Conservation (phyloP, 2,888 invertebrate genomes). For the Sepiola atlantica region DNA sequence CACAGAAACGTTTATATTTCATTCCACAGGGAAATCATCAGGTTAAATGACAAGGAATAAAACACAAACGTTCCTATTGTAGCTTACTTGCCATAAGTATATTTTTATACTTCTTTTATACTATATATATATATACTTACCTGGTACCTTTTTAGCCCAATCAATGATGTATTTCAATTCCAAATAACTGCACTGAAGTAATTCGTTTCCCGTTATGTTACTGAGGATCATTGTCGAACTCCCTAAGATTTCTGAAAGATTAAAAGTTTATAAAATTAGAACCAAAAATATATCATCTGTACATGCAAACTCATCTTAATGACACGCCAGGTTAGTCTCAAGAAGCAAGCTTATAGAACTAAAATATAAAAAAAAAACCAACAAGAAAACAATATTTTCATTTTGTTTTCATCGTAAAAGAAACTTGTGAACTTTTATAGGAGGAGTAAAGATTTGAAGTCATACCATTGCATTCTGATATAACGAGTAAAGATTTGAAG, state of each 20-base stretch:
- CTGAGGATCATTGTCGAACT: conserved; percentile 48
- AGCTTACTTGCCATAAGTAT: too few relatives aligned
- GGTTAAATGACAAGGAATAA: too few relatives aligned
- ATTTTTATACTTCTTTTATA: too few relatives aligned
- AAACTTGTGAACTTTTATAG: too few relatives aligned
- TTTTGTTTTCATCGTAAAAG: too few relatives aligned
- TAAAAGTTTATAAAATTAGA: conserved; percentile 40
- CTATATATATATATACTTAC: conserved; percentile 56
- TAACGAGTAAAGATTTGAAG: too few relatives aligned
- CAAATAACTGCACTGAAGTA: conserved; percentile 73
- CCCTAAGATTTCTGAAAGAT: conserved; percentile 45
- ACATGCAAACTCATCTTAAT: background rate
- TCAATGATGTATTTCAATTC: conserved; percentile 73
- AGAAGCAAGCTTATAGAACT: background rate
- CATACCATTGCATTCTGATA: too few relatives aligned
- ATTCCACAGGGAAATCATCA: too few relatives aligned
- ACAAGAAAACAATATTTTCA: background rate
- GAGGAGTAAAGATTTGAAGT: too few relatives aligned
- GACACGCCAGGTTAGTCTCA: background rate
- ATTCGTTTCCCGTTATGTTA: conserved; percentile 61
- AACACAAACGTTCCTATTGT: too few relatives aligned
- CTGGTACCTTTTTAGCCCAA: conserved; percentile 74
- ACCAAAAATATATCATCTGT: background rate
- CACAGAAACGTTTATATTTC: too few relatives aligned
- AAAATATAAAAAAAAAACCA: background rate